Percentiles rank a stretch among this genome's conserved stretches.
phyloP scores from a whole-genome alignment of 2,888 invertebrate genomes.

The Drosophila quinaria region DNA sequence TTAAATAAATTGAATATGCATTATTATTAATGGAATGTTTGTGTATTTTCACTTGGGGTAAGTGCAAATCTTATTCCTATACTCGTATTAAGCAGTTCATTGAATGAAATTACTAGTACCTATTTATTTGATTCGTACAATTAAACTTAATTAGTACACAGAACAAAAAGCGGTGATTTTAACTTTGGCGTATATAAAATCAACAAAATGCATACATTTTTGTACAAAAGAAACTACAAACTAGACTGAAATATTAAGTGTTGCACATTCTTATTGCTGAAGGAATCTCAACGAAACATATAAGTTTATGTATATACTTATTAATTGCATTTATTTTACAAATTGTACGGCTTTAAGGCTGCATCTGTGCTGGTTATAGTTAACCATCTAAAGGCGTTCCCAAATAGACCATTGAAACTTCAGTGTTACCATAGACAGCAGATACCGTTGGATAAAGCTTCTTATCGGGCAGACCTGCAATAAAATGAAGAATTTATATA shows the following conservation, averaged over 20 bases:
- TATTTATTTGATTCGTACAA: slow-evolving; percentile 58
- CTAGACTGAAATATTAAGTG: slow-evolving; percentile 42
- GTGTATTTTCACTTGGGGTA: slow-evolving; percentile 4
- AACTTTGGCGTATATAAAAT: slow-evolving; percentile 68
- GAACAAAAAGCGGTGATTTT: slow-evolving; percentile 52
- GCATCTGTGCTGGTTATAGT: slow-evolving; percentile 73
- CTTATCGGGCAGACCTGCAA: slow-evolving; percentile 94
- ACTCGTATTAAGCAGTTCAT: slow-evolving; percentile 47
- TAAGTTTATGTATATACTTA: slow-evolving; percentile 18
- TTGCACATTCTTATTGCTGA: slow-evolving; percentile 31
- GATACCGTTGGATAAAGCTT: slow-evolving; percentile 98
- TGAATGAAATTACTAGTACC: slow-evolving; percentile 49
- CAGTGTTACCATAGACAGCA: slow-evolving; percentile 99
- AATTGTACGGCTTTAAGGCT: slow-evolving; percentile 72
- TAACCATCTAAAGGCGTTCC: slow-evolving; percentile 98
- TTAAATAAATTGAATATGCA: not conserved
- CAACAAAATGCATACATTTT: slow-evolving; percentile 61
- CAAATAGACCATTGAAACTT: slow-evolving; percentile 99
- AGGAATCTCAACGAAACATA: slow-evolving; percentile 36
- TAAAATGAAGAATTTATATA: not conserved
- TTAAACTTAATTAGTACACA: slow-evolving; percentile 46
- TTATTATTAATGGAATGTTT: slow-evolving; percentile 9
- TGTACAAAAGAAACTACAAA: slow-evolving; percentile 63
- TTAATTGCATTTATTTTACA: slow-evolving; percentile 55
- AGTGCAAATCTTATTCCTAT: slow-evolving; percentile 14